These are phyloP conservation scores for Semnornis frantzii DNA, from an alignment of 2,113 vertebrate genomes.

Conservation along the genomic window DNA sequence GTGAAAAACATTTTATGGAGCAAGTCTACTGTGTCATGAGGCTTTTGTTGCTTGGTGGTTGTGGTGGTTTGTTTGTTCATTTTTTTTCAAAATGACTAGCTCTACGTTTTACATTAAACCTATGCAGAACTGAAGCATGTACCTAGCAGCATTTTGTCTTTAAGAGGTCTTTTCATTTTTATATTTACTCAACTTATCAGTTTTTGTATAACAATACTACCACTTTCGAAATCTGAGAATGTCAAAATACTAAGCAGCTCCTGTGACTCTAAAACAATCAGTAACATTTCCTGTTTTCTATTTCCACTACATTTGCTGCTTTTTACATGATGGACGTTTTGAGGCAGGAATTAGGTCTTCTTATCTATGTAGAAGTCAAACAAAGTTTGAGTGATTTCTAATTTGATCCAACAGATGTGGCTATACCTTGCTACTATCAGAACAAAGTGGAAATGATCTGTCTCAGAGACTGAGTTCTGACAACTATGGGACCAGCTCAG, in stretches of 20 bases:
- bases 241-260: not conserved
- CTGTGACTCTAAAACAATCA: not conserved
- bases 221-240: not conserved
- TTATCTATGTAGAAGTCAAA: not conserved
- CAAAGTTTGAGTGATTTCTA: not conserved
- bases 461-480: not conserved
- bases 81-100: accelerated
- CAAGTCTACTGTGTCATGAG: not conserved
- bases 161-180: not conserved
- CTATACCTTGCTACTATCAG: not conserved
- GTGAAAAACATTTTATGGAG: not conserved
- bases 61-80: accelerated
- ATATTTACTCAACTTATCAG: not conserved
- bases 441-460: not conserved
- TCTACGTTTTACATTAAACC: not conserved
- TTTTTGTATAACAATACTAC: too few species aligned
- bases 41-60: too few species aligned
- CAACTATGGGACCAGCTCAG: not conserved
- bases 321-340: not conserved
- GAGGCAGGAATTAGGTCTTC: not conserved
- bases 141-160: not conserved
- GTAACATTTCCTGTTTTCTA: not conserved
- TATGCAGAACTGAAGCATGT: too few species aligned
- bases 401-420: accelerated
- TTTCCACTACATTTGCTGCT: not conserved